Evolutionary conservation across 2,888 invertebrate genomes (phyloP), one percentile per base, ranked within the genome.

Genomic region (Phytoseiulus persimilis): DNA sequence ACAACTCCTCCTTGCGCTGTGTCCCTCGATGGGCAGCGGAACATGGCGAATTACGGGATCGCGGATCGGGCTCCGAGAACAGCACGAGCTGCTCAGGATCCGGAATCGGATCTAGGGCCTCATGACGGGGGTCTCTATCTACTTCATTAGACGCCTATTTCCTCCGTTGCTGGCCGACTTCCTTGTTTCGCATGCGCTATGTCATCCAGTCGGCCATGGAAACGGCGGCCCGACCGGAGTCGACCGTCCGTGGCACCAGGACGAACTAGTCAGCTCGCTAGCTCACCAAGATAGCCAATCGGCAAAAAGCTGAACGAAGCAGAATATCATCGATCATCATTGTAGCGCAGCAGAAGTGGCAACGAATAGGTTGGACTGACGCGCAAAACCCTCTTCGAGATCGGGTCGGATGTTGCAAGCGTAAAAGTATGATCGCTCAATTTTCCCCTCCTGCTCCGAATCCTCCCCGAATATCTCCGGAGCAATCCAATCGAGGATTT

Each of bases 251-350:
- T 46, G 46, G 14, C 46, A 14, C 14, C 9, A 14, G 65, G 28
- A 65, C 65, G 1, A 65, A 65, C 23, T 23, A 65, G 65, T 65
- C 65, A 65, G 65, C 65, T 65, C 65, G 28, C 9, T 23, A 65
- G 65, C 65, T 65, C 65, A 18, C 9, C 65, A 65, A 39, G 65
- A 65, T 65, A 65, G 65, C 65, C 2, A 65, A 14, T 23, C 65
- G 65, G 18, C 65, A 65, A 65, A 65, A 65, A 65, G 65, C 65
- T 65, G 65, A 65, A 65, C 65, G 18, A 65, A 65, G 65, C 65
- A 65, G 65, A 65, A 65, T 65, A 65, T 65, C 65, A 65, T 65
- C 65, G 65, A 65, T 65, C 65, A 65, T 65, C 65, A 65, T 65
- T 65, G 65, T 65, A 65, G 65, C 18, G 18, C 65, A 28, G 65